These are phyloP conservation scores for Cylas formicarius DNA, from an alignment of 1,140 invertebrate genomes.

Conservation along the genomic window DNA sequence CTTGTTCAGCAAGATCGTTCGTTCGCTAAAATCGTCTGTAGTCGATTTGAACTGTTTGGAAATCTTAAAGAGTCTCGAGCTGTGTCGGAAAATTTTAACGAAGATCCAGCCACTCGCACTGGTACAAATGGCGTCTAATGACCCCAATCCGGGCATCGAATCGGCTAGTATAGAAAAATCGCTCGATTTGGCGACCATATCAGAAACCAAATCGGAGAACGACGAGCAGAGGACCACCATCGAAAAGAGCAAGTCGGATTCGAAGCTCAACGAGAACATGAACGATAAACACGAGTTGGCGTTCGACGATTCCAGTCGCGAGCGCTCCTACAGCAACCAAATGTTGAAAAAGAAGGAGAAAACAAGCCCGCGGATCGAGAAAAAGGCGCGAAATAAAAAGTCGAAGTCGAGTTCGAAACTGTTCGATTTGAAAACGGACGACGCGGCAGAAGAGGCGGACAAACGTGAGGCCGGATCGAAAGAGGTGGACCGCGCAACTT, in stretches of 20 bases:
- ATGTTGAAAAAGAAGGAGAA: constrained; percentile 41
- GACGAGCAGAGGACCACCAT: constrained; percentile 32
- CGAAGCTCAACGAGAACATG: constrained; percentile 53
- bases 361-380: constrained; percentile 46
- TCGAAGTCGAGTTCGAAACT: constrained; percentile 49
- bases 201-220: constrained; percentile 4
- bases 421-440: constrained; percentile 42
- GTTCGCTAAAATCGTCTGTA: constrained; percentile 53
- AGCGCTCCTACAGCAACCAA: constrained; percentile 43
- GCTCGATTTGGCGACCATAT: background rate
- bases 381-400: constrained; percentile 47
- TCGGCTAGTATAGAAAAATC: constrained; percentile 10
- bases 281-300: constrained; percentile 45
- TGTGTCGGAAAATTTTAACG: constrained; percentile 70
- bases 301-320: constrained; percentile 32
- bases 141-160: background rate
- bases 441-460: constrained; percentile 10
- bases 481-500: too few species aligned
- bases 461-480: constrained; percentile 10
- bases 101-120: constrained; percentile 60
- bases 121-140: constrained; percentile 16
- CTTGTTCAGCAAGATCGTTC: constrained; percentile 60
- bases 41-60: constrained; percentile 54
- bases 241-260: constrained; percentile 61
- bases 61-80: constrained; percentile 54